Percentiles rank a stretch among this genome's conserved stretches.
These are phyloP conservation scores for Phalacrocorax carbo DNA, from an alignment of 2,113 vertebrate genomes.

Conservation along the genomic window DNA sequence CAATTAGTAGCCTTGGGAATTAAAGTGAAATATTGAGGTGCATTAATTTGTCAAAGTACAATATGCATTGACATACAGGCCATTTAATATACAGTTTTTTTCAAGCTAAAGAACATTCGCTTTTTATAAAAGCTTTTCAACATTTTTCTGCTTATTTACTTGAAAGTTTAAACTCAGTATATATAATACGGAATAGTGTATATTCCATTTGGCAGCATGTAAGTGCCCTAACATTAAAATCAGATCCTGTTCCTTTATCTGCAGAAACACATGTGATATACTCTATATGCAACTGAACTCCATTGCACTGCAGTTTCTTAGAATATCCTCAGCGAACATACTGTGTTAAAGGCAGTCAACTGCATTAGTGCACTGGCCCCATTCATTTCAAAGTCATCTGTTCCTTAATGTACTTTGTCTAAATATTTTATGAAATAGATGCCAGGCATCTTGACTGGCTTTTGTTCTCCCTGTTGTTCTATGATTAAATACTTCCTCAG, in stretches of 20 bases:
- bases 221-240: not conserved
- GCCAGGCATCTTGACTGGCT: slow-evolving; percentile 17
- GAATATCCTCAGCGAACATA: not conserved
- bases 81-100: not conserved
- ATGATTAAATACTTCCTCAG: slow-evolving; percentile 52
- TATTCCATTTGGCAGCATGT: not conserved
- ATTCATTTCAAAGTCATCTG: slow-evolving; percentile 41
- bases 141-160: not conserved
- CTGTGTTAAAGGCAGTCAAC: not conserved
- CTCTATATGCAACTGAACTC: not conserved
- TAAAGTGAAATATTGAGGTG: not conserved
- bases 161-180: not conserved
- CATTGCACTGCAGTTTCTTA: not conserved
- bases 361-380: not conserved
- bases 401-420: slow-evolving; percentile 40
- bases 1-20: not conserved
- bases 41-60: not conserved
- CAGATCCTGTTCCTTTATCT: not conserved
- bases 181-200: not conserved
- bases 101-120: not conserved
- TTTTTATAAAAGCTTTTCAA: not conserved
- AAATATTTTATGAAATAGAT: slow-evolving; percentile 65
- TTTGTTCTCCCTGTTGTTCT: slow-evolving; percentile 19
- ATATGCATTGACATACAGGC: not conserved
- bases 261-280: not conserved